phyloP scores from a whole-genome alignment of 2,888 invertebrate genomes.

The Osedax frankpressi region DNA sequence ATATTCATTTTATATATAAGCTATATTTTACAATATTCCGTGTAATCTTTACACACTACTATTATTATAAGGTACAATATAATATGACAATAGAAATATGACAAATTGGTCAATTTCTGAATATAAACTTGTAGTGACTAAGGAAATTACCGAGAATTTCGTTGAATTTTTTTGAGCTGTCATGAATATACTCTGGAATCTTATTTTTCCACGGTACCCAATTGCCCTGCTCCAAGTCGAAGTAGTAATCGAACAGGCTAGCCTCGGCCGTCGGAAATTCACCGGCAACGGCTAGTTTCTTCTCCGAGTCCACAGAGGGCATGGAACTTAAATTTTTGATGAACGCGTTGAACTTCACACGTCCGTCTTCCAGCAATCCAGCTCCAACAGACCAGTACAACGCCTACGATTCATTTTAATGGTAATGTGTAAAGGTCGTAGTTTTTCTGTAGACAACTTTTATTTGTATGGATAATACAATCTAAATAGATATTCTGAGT shows the following conservation, averaged over 20 bases:
- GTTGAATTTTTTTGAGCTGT: slow-evolving; percentile 58
- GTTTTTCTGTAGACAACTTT: too few species aligned
- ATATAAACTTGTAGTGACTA: too few species aligned
- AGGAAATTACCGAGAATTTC: slow-evolving; percentile 55
- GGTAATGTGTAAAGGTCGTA: too few species aligned
- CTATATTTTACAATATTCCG: too few species aligned
- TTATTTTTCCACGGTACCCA: slow-evolving; percentile 79
- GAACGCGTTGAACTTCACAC: slow-evolving; percentile 64
- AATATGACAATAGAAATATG: too few species aligned
- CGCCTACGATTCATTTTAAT: too few species aligned
- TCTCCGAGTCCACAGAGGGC: slow-evolving; percentile 56
- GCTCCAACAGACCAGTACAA: slow-evolving; percentile 77
- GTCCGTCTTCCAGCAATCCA: slow-evolving; percentile 57
- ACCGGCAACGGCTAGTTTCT: slow-evolving; percentile 48
- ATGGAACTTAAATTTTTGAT: slow-evolving; percentile 61
- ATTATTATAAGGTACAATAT: too few species aligned
- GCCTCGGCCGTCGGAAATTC: slow-evolving; percentile 62
- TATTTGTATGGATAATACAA: too few species aligned
- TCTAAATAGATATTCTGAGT: too few species aligned
- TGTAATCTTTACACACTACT: too few species aligned
- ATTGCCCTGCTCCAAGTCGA: slow-evolving; percentile 55
- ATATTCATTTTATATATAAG: too few species aligned
- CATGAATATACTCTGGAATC: slow-evolving; percentile 64
- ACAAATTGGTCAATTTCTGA: too few species aligned
- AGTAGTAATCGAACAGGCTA: slow-evolving; percentile 68